A percentile compares a stretch with the other conserved stretches of the same genome.
These are phyloP conservation scores for Drosophila repleta DNA, from an alignment of 1,140 invertebrate genomes.

Conservation along the genomic window DNA sequence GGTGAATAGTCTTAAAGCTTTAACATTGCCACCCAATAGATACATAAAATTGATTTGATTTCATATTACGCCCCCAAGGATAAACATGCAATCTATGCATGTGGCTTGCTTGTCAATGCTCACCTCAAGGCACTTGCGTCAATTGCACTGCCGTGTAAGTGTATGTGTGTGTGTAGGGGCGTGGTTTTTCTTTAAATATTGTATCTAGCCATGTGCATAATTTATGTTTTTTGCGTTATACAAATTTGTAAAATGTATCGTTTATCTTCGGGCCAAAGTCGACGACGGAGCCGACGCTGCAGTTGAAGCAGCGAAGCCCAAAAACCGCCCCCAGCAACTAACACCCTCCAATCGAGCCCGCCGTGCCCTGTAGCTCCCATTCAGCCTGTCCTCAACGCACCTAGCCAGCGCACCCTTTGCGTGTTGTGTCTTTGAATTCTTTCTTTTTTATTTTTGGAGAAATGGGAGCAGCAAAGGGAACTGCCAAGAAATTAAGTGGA, in stretches of 20 bases:
- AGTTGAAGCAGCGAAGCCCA: constrained; percentile 9
- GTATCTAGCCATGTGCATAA: constrained; percentile 55
- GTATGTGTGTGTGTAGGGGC: constrained; percentile 18
- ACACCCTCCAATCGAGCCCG: constrained; percentile 17
- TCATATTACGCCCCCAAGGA: constrained; percentile 5
- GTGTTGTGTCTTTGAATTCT: constrained; percentile 42
- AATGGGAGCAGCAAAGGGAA: constrained; percentile 11
- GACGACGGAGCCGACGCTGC: constrained; percentile 31
- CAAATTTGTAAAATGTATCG: constrained; percentile 78
- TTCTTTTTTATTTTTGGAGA: constrained; percentile 15
- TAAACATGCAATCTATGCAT: constrained; percentile 5
- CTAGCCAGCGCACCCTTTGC: constrained; percentile 41
- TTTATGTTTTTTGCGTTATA: constrained; percentile 76
- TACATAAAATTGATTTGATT: constrained; percentile 16
- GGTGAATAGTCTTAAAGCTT: not conserved
- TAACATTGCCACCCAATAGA: not conserved
- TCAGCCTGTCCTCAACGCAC: constrained; percentile 11
- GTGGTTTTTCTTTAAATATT: constrained; percentile 46
- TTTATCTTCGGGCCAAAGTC: constrained; percentile 59
- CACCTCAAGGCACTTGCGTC: constrained; percentile 8
- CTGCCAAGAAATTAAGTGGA: constrained; percentile 18
- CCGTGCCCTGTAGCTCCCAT: not conserved
- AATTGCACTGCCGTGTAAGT: constrained; percentile 1
- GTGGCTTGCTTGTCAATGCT: constrained; percentile 28
- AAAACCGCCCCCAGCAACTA: constrained; percentile 20